A percentile compares a stretch with the other conserved stretches of the same genome.
Conservation (phyloP, 2,113 vertebrate genomes). For the Gavialis gangeticus region DNA sequence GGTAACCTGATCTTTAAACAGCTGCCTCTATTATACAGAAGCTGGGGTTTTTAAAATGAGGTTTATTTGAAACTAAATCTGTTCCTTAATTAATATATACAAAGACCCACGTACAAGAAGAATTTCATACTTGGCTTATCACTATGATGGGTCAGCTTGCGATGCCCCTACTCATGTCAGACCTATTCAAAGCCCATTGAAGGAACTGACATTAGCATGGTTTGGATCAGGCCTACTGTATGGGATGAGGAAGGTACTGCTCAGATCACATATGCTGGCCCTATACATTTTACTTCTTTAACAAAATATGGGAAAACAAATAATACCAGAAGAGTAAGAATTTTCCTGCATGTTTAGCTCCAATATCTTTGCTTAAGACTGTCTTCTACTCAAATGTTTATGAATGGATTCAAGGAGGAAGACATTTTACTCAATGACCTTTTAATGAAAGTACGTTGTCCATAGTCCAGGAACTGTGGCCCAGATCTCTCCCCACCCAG, state of each 20-base stretch:
- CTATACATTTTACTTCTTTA: background rate
- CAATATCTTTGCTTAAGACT: background rate
- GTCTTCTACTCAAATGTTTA: background rate
- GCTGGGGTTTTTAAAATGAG: background rate
- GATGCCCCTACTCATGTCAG: background rate
- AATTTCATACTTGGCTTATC: background rate
- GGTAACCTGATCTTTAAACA: background rate
- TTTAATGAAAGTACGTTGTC: no score
- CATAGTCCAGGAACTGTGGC: no score
- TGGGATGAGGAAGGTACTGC: rapidly evolving
- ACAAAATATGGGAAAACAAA: background rate
- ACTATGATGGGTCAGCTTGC: background rate
- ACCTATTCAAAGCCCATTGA: background rate
- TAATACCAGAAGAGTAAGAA: background rate
- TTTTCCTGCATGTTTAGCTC: background rate
- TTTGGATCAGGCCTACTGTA: rapidly evolving
- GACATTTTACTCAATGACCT: no score
- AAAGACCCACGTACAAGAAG: background rate
- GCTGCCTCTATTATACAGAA: background rate
- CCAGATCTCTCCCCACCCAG: no score
- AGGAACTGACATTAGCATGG: no score
- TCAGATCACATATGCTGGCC: background rate
- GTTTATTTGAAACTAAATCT: background rate
- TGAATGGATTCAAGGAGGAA: background rate
- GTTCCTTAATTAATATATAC: background rate